Percentiles rank a stretch among this genome's conserved stretches.
Conservation (phyloP, 2,888 invertebrate species). For the Drosophila testacea region DNA sequence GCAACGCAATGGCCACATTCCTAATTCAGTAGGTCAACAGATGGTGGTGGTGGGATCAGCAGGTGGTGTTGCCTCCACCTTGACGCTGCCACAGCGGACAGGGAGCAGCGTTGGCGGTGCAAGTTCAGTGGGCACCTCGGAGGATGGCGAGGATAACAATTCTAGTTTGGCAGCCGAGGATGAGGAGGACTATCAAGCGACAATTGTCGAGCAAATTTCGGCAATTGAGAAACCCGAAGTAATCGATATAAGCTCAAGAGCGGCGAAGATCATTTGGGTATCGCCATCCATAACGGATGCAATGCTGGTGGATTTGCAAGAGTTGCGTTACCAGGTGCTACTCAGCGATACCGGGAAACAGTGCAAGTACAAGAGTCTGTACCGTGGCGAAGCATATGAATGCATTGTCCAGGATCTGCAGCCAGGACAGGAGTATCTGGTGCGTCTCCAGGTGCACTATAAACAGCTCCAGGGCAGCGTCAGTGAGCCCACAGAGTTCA, state of each 20-base stretch:
- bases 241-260: conserved; percentile 92
- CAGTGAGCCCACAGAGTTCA: conserved; percentile 92
- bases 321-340: conserved; percentile 91
- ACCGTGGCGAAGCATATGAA: conserved; percentile 91
- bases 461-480: conserved; percentile 91
- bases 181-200: conserved; percentile 90
- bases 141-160: conserved; percentile 91
- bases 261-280: conserved; percentile 94
- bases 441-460: conserved; percentile 90
- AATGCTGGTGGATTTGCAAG: conserved; percentile 78
- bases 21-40: conserved; percentile 24
- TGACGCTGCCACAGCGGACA: conserved; percentile 26
- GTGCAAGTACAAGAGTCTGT: conserved; percentile 93
- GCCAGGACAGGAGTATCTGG: conserved; percentile 95
- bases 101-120: conserved; percentile 85
- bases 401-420: conserved; percentile 93
- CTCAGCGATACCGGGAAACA: conserved; percentile 92
- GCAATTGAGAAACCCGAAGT: conserved; percentile 92
- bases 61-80: neutral
- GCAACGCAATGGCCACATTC: conserved; percentile 63
- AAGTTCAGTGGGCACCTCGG: conserved; percentile 89
- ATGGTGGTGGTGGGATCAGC: neutral
- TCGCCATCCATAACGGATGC: conserved; percentile 86
- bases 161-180: conserved; percentile 90
- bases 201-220: conserved; percentile 90